Percentiles rank a stretch among this genome's conserved stretches.
These are phyloP conservation scores for Adelosebastes latens DNA, from an alignment of 2,797 vertebrate species.

Conservation along the genomic window DNA sequence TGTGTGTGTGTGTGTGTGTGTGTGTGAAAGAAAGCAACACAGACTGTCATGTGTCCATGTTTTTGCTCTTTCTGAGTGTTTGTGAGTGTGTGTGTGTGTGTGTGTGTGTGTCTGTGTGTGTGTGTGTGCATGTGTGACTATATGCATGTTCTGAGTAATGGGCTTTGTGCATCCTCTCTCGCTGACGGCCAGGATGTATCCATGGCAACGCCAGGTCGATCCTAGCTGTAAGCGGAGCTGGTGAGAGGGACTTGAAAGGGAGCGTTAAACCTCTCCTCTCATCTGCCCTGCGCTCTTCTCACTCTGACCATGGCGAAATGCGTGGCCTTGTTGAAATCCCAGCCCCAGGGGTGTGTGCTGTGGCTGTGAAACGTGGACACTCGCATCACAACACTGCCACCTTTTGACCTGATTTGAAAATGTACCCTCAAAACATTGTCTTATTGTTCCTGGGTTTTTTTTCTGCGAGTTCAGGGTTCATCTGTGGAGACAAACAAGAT, in stretches of 20 bases:
- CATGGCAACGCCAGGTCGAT: slow-evolving; percentile 85
- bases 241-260: slow-evolving; percentile 81
- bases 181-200: slow-evolving; percentile 76
- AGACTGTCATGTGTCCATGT: not conserved
- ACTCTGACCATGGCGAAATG: slow-evolving; percentile 61
- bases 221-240: slow-evolving; percentile 72
- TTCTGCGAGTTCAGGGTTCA: not conserved
- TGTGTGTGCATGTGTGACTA: slow-evolving; percentile 40
- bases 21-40: not conserved
- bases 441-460: not conserved
- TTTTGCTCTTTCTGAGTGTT: not conserved
- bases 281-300: slow-evolving; percentile 63
- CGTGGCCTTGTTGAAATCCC: slow-evolving; percentile 68
- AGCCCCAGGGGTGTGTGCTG: slow-evolving; percentile 33
- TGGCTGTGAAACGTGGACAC: slow-evolving; percentile 8
- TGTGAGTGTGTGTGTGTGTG: not conserved
- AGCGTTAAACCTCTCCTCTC: slow-evolving; percentile 74
- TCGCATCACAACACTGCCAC: slow-evolving; percentile 71
- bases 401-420: slow-evolving; percentile 61
- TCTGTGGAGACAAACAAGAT: not conserved
- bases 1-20: not conserved
- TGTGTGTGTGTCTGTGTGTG: not conserved
- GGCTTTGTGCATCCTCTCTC: slow-evolving; percentile 77
- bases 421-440: not conserved
- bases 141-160: slow-evolving; percentile 75